Evolutionary conservation across 2,797 vertebrate species (phyloP).

Genomic region (Schizothorax lantsangensis): DNA sequence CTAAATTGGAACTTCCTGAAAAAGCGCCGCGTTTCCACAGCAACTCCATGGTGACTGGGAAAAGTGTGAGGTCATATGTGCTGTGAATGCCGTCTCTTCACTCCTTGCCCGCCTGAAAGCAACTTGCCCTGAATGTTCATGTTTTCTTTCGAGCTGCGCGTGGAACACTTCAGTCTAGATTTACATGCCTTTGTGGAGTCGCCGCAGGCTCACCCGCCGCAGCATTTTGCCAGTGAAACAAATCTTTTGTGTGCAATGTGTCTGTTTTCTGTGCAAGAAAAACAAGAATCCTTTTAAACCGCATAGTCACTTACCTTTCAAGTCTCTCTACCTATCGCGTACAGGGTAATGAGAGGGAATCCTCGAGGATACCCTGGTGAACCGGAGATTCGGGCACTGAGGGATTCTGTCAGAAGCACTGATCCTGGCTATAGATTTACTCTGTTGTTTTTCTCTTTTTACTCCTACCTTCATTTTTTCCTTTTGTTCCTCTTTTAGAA

Average conservation of each 20-base stretch:
- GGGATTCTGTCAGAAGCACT: slow-evolving; percentile 1
- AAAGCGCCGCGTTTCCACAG: slow-evolving; percentile 73
- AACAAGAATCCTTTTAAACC: background rate
- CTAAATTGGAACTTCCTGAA: slow-evolving; percentile 46
- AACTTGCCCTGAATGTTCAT: slow-evolving; percentile 12
- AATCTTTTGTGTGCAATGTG: background rate
- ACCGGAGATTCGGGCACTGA: slow-evolving; percentile 23
- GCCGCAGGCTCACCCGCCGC: background rate
- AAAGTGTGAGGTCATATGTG: slow-evolving; percentile 58
- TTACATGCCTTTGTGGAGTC: slow-evolving; percentile 6
- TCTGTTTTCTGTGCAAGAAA: slow-evolving; percentile 2
- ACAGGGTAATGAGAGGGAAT: slow-evolving; percentile 1
- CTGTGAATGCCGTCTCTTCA: slow-evolving; percentile 43
- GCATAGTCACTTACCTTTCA: background rate
- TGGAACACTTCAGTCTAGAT: slow-evolving; percentile 6
- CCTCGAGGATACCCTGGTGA: slow-evolving; percentile 34
- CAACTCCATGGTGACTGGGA: slow-evolving; percentile 72
- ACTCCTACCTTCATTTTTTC: background rate
- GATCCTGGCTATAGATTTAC: slow-evolving; percentile 18
- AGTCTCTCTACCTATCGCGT: background rate
- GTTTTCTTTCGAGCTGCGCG: background rate
- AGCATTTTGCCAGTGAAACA: slow-evolving; percentile 13
- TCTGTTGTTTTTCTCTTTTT: slow-evolving; percentile 5
- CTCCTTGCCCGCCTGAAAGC: slow-evolving; percentile 43
- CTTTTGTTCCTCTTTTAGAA: background rate